These are phyloP conservation scores for Neuroterus valhalla DNA, from an alignment of 1,140 invertebrate species.

Conservation along the genomic window DNA sequence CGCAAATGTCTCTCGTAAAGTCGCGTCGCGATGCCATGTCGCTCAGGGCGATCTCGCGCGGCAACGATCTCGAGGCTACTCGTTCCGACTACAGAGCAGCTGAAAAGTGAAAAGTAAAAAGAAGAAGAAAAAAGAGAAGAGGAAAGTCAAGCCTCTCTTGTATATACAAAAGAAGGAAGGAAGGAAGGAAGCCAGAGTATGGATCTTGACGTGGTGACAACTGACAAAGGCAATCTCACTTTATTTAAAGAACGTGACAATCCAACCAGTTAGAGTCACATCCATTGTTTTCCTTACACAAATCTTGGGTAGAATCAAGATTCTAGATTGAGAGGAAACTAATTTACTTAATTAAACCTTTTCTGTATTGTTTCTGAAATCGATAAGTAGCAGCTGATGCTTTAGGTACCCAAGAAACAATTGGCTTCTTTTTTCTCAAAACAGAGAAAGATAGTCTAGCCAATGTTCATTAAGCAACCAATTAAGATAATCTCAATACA, in stretches of 20 bases:
- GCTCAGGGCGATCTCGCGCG: slow-evolving; percentile 57
- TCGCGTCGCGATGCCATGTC: slow-evolving; percentile 66
- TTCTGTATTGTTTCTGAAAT: no score
- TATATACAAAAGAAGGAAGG: slow-evolving; percentile 36
- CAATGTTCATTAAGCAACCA: no score
- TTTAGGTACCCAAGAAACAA: no score
- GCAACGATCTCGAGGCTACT: slow-evolving; percentile 44
- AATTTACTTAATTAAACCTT: no score
- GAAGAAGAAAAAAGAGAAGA: no score
- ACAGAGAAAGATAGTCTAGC: no score
- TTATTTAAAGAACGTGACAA: slow-evolving; percentile 21
- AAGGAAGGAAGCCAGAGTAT: neutral
- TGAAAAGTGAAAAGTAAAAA: slow-evolving; percentile 42
- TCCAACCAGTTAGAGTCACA: neutral
- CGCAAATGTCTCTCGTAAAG: slow-evolving; percentile 67
- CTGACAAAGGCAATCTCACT: no score
- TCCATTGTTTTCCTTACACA: neutral
- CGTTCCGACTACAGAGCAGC: slow-evolving; percentile 49
- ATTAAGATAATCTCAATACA: no score
- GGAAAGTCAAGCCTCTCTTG: slow-evolving; percentile 35
- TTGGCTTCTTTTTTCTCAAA: no score
- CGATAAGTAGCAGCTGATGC: no score
- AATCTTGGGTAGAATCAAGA: neutral
- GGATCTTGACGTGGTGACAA: slow-evolving; percentile 21
- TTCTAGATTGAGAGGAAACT: no score